These are phyloP conservation scores for Tromatobia lineatoria DNA, from an alignment of 2,888 invertebrate genomes.

Conservation along the genomic window DNA sequence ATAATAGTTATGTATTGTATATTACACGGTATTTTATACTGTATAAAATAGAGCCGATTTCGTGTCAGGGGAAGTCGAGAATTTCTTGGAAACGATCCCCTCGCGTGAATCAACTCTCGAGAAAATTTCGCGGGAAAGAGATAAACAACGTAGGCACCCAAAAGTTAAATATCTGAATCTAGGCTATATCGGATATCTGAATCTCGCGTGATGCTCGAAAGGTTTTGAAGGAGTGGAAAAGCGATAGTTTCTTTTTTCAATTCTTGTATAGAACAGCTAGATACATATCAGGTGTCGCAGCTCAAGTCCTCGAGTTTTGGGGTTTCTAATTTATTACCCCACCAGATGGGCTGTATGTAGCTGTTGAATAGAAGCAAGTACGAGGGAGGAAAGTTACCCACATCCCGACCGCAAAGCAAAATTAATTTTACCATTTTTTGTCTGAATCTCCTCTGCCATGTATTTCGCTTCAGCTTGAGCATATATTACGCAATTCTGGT, in stretches of 20 bases:
- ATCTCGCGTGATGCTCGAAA: constrained; percentile 23
- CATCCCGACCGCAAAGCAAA: constrained; percentile 36
- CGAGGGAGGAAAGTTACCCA: constrained; percentile 49
- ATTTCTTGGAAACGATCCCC: constrained; percentile 23
- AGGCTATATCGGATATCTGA: no score
- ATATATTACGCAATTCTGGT: not conserved
- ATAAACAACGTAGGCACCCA: not conserved
- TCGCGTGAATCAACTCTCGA: constrained; percentile 17
- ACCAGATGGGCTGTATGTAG: not conserved
- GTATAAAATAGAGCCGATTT: constrained; percentile 39
- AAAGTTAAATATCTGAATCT: not conserved
- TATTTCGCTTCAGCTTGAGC: not conserved
- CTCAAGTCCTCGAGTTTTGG: not conserved
- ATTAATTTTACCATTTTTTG: constrained; percentile 49
- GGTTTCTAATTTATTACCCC: constrained; percentile 22
- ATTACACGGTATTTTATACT: not conserved
- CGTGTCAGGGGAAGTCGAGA: constrained; percentile 31
- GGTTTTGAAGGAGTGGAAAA: constrained; percentile 4
- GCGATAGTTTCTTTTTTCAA: not conserved
- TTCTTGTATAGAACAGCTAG: not conserved
- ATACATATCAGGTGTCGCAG: constrained; percentile 3
- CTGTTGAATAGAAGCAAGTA: constrained; percentile 25
- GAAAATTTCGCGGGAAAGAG: not conserved
- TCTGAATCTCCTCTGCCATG: not conserved
- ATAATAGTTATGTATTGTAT: constrained; percentile 11